Evolutionary conservation across 2,888 invertebrate species (phyloP).

Genomic region (Tenthredo distinguenda): DNA sequence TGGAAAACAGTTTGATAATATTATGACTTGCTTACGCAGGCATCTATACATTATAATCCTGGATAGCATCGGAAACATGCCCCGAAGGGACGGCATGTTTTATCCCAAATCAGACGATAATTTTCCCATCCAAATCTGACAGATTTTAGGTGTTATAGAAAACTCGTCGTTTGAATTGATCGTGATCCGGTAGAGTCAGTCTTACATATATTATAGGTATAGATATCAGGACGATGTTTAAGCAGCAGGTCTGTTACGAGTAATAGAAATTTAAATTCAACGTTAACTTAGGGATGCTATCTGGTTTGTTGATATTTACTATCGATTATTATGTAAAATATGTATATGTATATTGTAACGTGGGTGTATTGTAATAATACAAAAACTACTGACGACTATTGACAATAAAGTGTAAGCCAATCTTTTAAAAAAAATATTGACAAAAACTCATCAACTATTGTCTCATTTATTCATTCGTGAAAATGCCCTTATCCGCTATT

Average conservation of each 20-base stretch:
- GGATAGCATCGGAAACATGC: slow-evolving; percentile 11
- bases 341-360: slow-evolving; percentile 77
- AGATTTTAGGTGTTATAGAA: background rate
- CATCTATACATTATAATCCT: slow-evolving; percentile 29
- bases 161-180: slow-evolving; percentile 2
- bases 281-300: slow-evolving; percentile 30
- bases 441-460: slow-evolving; percentile 54
- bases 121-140: background rate
- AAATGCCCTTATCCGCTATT: slow-evolving; percentile 3
- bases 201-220: background rate
- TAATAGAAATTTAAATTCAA: slow-evolving; percentile 7
- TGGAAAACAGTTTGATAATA: slow-evolving; percentile 13
- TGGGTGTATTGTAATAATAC: slow-evolving; percentile 75
- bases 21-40: background rate
- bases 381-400: slow-evolving; percentile 72
- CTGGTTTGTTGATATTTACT: slow-evolving; percentile 76
- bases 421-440: slow-evolving; percentile 69
- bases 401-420: slow-evolving; percentile 76
- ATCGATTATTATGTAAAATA: slow-evolving; percentile 75
- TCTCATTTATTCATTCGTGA: background rate
- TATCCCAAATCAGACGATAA: background rate
- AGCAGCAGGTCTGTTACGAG: slow-evolving; percentile 28
- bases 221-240: slow-evolving; percentile 5
- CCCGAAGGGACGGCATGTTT: background rate
- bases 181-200: background rate